A percentile compares a stretch with the other conserved stretches of the same genome.
These are phyloP conservation scores for Keiferia lycopersicella DNA, from an alignment of 2,888 invertebrate species.

Conservation along the genomic window DNA sequence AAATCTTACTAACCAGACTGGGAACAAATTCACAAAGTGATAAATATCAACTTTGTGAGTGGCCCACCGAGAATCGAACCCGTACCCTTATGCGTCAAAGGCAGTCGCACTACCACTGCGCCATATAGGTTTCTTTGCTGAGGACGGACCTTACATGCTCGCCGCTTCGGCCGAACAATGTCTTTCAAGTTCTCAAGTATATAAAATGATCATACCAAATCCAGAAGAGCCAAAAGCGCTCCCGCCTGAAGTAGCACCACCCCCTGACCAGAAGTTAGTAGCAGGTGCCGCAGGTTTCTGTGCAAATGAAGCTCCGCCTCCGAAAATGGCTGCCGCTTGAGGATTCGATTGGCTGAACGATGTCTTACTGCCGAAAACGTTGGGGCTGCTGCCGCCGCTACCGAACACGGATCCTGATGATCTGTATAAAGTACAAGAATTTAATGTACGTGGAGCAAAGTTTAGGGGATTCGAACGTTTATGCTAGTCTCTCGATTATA, in stretches of 20 bases:
- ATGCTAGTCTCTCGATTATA: no score
- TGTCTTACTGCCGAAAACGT: constrained; percentile 65
- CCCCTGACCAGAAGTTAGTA: constrained; percentile 60
- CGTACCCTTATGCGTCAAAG: no score
- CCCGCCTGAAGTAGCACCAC: constrained; percentile 43
- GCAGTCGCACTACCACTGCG: no score
- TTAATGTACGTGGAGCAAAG: background rate
- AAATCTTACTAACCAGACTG: no score
- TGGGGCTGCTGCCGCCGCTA: constrained; percentile 43
- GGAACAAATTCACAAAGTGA: no score
- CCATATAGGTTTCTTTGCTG: no score
- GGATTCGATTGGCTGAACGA: constrained; percentile 63
- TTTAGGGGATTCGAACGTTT: background rate
- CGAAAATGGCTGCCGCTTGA: constrained; percentile 60
- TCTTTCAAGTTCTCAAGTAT: no score
- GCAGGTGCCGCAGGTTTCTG: constrained; percentile 57
- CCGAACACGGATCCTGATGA: constrained; percentile 62
- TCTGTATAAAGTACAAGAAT: constrained; percentile 35
- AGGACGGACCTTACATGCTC: no score
- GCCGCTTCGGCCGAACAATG: no score
- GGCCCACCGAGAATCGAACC: no score
- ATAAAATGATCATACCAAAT: constrained; percentile 54
- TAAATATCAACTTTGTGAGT: no score
- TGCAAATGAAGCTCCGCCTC: constrained; percentile 52
- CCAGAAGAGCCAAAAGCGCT: constrained; percentile 61